Conservation (phyloP, 2,888 invertebrate species). For the Hydroisotoma schaefferi region DNA sequence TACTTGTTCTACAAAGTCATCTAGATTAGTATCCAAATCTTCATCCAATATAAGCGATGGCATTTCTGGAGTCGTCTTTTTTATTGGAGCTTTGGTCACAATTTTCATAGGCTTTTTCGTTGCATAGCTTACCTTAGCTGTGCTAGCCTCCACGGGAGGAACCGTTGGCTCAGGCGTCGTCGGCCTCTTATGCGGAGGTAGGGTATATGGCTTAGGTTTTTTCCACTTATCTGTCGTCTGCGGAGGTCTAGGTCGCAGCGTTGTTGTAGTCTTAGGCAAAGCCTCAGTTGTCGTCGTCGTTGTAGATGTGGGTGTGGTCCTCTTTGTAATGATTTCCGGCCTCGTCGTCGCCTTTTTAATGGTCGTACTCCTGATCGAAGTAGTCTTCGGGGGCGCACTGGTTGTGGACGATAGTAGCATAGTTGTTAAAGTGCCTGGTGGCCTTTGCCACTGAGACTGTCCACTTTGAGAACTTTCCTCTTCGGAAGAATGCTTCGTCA, state of each 20-base stretch:
- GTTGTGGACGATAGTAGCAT: constrained; percentile 15
- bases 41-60: constrained; percentile 33
- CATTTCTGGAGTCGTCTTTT: constrained; percentile 16
- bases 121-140: constrained; percentile 50
- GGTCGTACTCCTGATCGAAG: constrained; percentile 23
- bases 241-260: constrained; percentile 47
- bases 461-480: too few relatives aligned
- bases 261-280: constrained; percentile 32
- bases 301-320: constrained; percentile 24
- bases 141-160: constrained; percentile 42
- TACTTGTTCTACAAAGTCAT: constrained; percentile 48
- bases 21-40: constrained; percentile 46
- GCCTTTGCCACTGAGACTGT: too few relatives aligned
- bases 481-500: background rate
- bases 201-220: constrained; percentile 44
- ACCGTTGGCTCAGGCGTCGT: constrained; percentile 50
- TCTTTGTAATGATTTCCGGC: background rate
- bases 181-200: constrained; percentile 44
- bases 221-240: constrained; percentile 45
- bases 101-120: constrained; percentile 52
- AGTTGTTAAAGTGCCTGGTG: background rate
- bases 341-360: background rate
- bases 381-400: constrained; percentile 31
- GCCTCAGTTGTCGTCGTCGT: constrained; percentile 30
- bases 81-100: constrained; percentile 53